Evolutionary conservation across 2,797 vertebrate genomes (phyloP), one percentile per base, ranked within the genome.

Genomic region (Melanotaenia trifasciata): DNA sequence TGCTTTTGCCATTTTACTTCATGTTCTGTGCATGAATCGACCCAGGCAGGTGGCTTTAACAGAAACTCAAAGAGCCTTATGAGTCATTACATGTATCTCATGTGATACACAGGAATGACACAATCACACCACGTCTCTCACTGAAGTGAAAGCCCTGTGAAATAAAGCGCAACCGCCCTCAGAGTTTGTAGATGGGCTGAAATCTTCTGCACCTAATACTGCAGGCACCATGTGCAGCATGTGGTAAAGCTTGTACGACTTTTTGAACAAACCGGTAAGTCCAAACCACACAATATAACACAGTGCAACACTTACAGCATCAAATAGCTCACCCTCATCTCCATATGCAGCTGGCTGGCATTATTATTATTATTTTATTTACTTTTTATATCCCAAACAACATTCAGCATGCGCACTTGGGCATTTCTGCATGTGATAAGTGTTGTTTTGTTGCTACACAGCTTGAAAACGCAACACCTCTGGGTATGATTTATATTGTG

Each of bases 191-290:
- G 14, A 13, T 20, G n/a, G 30, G 43, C 16, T 2, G 43, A n/a
- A 64, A 69, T 76, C 8, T 66, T 68, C 36, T 18, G 24, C 66
- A 69, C 28, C 18, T 12, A 73, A 87, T 78, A 72, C 84, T 77
- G 51, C 47, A 63, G 72, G 61, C 35, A 70, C 72, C 78, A 68
- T 51, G 5, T 50, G 9, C 33, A n/a, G 64, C 67, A 50, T 89
- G 90, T 81, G 74, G 90, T 90, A 67, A 82, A 70, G 84, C 90
- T 85, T 83, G 91, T 86, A 88, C 50, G 81, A 65, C 70, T 68
- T 83, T 45, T 78, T 47, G 50, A 45, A 70, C 79, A 88, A 91
- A 92, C 28, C 91, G 24, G 45, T 90, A 82, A 69, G 81, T 89
- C 90, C 88, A 87, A 87, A 32, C 84, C 86, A 58, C 58, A 28